Evolutionary conservation across 1,140 invertebrate genomes (phyloP), one percentile per base, ranked within the genome.

Genomic region (Saccostrea echinata): DNA sequence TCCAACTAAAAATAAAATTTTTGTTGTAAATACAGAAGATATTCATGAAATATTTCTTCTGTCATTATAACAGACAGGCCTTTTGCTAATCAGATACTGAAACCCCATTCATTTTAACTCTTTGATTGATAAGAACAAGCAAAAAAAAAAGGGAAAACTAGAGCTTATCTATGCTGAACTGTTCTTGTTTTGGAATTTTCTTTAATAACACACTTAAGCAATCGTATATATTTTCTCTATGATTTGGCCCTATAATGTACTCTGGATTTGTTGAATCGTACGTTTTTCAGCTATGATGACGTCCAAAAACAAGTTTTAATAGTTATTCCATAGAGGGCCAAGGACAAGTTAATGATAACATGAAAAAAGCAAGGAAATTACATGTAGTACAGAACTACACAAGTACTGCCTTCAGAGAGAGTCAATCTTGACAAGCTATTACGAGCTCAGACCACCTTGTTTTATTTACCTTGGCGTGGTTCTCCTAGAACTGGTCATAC

Each of bases 21-120:
- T 6, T 18, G 27, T 76, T 76, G 24, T 33, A 76, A 33, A 76
- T 30, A 27, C 64, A 76, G 68, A 76, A 16, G 27, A 76, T 27
- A 76, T 30, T 64, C 57, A 30, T 76, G 30, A 76, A 30, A 76
- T 33, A 76, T 76, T 76, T 76, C 68, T 35, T 76, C 68, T 76
- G 68, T 76, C 68, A 30, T 76, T 76, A 12, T 33, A 76, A 30
- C 27, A 76, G 68, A 76, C 68, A 76, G 27, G 27, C 24, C 33
- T 76, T 76, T 33, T 76, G 68, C 68, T 76, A 76, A 76, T 76
- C 68, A 76, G 68, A 76, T 76, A 30, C 68, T 76, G 68, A 76
- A 76, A 76, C 30, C 27, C 68, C 24, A 30, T 76, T 27, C 24
- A 12, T 76, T 76, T 76, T 30, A 76, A 30, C 55, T 61, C 12